phyloP scores from a whole-genome alignment of 2,113 vertebrate species.

The Pollimyrus isidori region DNA sequence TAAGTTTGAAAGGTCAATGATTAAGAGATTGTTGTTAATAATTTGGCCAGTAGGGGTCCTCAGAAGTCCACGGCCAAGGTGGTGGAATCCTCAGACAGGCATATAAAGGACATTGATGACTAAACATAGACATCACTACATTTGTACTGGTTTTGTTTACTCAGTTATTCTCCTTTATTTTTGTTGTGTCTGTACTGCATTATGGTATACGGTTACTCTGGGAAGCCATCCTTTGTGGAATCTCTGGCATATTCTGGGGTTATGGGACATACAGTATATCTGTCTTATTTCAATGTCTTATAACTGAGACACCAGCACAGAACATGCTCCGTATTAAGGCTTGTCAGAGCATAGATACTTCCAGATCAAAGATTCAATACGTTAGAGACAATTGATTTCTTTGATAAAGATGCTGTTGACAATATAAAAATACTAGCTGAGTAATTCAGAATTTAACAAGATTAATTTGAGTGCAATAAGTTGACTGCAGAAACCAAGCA shows the following conservation, averaged over 20 bases:
- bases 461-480: background rate
- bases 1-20: background rate
- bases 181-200: background rate
- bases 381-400: too few species aligned
- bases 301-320: background rate
- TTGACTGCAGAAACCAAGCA: background rate
- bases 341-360: too few species aligned
- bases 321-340: background rate
- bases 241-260: background rate
- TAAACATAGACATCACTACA: background rate
- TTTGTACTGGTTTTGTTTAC: background rate
- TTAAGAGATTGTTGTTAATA: background rate
- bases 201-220: background rate
- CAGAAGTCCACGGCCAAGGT: background rate
- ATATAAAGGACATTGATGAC: background rate
- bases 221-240: background rate
- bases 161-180: background rate
- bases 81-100: background rate
- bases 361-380: too few species aligned
- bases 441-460: background rate
- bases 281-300: background rate
- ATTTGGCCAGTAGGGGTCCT: background rate
- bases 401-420: background rate
- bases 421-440: background rate
- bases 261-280: background rate